phyloP scores from a whole-genome alignment of 2,113 vertebrate species.

The Hemichromis elongatus region DNA sequence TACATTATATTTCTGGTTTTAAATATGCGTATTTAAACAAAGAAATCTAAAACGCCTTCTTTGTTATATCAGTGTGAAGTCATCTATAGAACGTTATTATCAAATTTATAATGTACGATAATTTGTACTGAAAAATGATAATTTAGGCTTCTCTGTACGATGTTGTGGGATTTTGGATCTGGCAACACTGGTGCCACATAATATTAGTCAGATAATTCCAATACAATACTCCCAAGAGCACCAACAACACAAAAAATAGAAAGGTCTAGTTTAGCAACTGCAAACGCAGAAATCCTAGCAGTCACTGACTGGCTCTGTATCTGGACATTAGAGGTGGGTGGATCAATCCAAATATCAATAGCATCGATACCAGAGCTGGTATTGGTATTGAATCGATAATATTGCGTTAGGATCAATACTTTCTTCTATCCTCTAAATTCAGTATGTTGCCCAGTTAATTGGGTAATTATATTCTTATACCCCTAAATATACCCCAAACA shows the following conservation, averaged over 20 bases:
- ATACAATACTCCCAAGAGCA: background rate
- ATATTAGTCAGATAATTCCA: background rate
- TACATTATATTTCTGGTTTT: too few species aligned
- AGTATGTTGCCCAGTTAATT: background rate
- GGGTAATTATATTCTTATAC: background rate
- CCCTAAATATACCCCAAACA: background rate
- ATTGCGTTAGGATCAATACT: background rate
- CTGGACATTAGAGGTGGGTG: background rate
- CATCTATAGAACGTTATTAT: too few species aligned
- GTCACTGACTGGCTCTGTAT: background rate
- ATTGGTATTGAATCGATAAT: background rate
- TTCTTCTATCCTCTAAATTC: background rate
- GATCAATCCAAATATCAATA: background rate
- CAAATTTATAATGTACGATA: too few species aligned
- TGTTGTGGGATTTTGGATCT: too few species aligned
- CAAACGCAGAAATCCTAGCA: background rate
- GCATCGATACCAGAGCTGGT: background rate
- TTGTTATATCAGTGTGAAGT: too few species aligned
- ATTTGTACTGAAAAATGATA: too few species aligned
- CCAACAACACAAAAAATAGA: background rate
- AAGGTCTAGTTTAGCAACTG: background rate
- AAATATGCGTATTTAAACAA: too few species aligned
- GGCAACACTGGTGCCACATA: too few species aligned
- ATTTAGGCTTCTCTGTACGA: too few species aligned
- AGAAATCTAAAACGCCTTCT: too few species aligned